These are phyloP conservation scores for Columba janthina DNA, from an alignment of 2,113 vertebrate genomes.

Conservation along the genomic window DNA sequence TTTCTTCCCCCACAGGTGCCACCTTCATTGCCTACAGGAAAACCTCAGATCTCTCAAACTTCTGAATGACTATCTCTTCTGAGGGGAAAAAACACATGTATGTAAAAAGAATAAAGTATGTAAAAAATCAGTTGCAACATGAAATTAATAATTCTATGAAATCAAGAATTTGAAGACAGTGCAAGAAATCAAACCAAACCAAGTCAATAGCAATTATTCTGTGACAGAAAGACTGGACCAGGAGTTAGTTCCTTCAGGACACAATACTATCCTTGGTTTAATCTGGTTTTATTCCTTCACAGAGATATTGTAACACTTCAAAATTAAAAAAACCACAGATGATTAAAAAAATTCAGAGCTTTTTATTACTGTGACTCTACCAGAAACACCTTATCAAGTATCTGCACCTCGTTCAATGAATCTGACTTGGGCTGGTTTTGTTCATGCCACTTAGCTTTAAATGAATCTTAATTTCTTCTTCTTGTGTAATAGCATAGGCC, in stretches of 20 bases:
- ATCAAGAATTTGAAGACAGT: background rate
- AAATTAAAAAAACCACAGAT: background rate
- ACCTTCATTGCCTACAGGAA: background rate
- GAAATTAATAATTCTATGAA: background rate
- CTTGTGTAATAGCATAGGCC: slow-evolving; percentile 35
- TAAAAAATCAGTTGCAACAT: background rate
- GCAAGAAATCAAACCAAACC: background rate
- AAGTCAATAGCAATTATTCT: background rate
- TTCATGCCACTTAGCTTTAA: slow-evolving; percentile 48
- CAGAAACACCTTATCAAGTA: background rate
- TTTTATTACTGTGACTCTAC: background rate
- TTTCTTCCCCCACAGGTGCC: background rate
- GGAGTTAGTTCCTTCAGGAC: background rate
- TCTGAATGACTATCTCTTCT: background rate
- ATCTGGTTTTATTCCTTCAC: background rate
- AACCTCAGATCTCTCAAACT: background rate
- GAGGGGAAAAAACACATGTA: background rate
- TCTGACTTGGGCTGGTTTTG: background rate
- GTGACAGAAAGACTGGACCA: background rate
- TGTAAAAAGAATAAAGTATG: background rate
- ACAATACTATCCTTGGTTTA: background rate
- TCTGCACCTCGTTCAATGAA: background rate
- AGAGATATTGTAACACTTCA: background rate
- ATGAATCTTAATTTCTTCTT: slow-evolving; percentile 50
- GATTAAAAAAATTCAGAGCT: background rate